Evolutionary conservation across 2,797 vertebrate species (phyloP).

Genomic region (Xyrichtys novacula): DNA sequence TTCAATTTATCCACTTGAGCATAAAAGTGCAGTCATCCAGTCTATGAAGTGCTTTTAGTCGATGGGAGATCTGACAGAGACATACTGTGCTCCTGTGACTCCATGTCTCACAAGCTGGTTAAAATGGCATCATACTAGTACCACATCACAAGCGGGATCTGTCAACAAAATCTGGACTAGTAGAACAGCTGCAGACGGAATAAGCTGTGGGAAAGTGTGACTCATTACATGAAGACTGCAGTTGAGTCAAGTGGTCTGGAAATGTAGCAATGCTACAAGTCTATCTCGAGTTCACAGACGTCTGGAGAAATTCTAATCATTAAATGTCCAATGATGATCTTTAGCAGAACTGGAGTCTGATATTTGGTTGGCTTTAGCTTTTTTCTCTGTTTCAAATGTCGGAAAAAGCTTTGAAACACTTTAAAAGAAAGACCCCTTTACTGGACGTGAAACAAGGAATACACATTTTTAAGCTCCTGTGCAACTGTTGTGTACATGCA

Average conservation of each 20-base stretch:
- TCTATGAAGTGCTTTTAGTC: slow-evolving; percentile 1
- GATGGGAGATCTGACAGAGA: slow-evolving; percentile 4
- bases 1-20: neutral
- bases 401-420: slow-evolving; percentile 5
- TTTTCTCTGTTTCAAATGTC: slow-evolving; percentile 1
- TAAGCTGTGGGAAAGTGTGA: slow-evolving; percentile 59
- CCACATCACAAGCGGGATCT: slow-evolving; percentile 35
- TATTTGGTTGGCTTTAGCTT: slow-evolving; percentile 11
- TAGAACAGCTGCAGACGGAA: slow-evolving; percentile 60
- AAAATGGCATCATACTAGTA: slow-evolving; percentile 33
- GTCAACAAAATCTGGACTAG: slow-evolving; percentile 37
- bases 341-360: slow-evolving; percentile 5
- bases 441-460: neutral
- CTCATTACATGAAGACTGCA: slow-evolving; percentile 45
- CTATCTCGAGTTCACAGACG: slow-evolving; percentile 24
- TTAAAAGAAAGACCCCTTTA: neutral
- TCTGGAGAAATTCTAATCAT: slow-evolving; percentile 36
- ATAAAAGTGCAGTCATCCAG: slow-evolving; percentile 9
- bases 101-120: slow-evolving; percentile 22
- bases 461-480: neutral
- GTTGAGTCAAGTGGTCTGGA: slow-evolving; percentile 28
- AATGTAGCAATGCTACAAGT: slow-evolving; percentile 27
- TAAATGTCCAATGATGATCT: slow-evolving; percentile 29
- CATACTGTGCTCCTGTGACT: slow-evolving; percentile 13
- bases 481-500: neutral